These are phyloP conservation scores for Nebria ingens DNA, from an alignment of 1,140 invertebrate genomes.

Conservation along the genomic window DNA sequence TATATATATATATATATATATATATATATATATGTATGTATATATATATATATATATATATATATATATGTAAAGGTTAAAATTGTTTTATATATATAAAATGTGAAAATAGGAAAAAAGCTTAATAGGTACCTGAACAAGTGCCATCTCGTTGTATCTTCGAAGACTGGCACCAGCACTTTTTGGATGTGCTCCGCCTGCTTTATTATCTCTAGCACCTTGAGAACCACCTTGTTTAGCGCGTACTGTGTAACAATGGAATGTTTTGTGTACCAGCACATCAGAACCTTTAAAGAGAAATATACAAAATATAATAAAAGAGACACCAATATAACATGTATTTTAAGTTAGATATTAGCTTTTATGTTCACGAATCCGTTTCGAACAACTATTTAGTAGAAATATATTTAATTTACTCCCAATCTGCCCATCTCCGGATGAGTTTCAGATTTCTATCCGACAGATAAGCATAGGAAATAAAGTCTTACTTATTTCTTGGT, in stretches of 20 bases:
- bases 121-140: slow-evolving; percentile 43
- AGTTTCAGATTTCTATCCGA: too few relatives aligned
- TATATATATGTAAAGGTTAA: background rate
- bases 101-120: background rate
- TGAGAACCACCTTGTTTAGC: slow-evolving; percentile 76
- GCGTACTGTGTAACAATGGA: slow-evolving; percentile 77
- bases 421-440: too few relatives aligned
- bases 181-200: slow-evolving; percentile 51
- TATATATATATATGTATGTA: too few relatives aligned
- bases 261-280: slow-evolving; percentile 69
- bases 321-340: too few relatives aligned
- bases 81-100: background rate
- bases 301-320: slow-evolving; percentile 4
- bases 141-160: slow-evolving; percentile 64
- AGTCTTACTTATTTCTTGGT: too few relatives aligned
- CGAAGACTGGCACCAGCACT: slow-evolving; percentile 74
- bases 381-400: too few relatives aligned
- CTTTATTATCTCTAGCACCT: slow-evolving; percentile 52
- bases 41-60: background rate
- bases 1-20: too few relatives aligned
- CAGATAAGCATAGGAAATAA: too few relatives aligned
- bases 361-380: too few relatives aligned
- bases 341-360: too few relatives aligned
- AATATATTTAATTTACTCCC: too few relatives aligned
- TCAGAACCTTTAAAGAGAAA: slow-evolving; percentile 40